phyloP scores from a whole-genome alignment of 1,140 invertebrate genomes.

The Aphelinus atriplicis region DNA sequence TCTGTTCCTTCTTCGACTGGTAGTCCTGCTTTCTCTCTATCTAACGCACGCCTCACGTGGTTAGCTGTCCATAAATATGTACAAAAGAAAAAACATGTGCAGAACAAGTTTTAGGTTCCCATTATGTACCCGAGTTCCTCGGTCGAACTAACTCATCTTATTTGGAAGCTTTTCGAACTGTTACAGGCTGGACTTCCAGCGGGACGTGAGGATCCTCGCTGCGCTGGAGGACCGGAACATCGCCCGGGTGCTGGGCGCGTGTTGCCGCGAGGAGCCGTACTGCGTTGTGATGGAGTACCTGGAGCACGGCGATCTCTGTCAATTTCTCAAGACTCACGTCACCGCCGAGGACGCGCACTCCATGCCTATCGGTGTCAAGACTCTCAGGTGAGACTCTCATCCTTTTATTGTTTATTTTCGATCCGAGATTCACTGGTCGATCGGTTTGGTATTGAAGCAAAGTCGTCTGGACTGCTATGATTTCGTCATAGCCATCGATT shows the following conservation, averaged over 20 bases:
- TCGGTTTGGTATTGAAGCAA: too few relatives aligned
- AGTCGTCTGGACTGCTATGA: too few relatives aligned
- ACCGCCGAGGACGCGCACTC: conserved; percentile 68
- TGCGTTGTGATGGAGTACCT: conserved; percentile 92
- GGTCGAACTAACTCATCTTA: too few relatives aligned
- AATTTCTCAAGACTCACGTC: conserved; percentile 79
- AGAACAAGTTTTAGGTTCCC: too few relatives aligned
- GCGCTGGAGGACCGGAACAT: conserved; percentile 88
- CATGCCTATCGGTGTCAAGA: conserved; percentile 71
- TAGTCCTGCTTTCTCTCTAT: too few relatives aligned
- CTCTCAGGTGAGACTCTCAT: conserved; percentile 66
- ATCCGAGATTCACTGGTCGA: too few relatives aligned
- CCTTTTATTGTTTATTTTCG: too few relatives aligned
- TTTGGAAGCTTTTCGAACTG: neutral
- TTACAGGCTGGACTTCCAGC: conserved; percentile 86
- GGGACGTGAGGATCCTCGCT: conserved; percentile 88
- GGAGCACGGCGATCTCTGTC: conserved; percentile 89
- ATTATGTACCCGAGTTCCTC: neutral
- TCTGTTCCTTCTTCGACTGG: too few relatives aligned
- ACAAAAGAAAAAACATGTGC: too few relatives aligned
- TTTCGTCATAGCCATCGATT: too few relatives aligned
- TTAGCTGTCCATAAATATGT: too few relatives aligned
- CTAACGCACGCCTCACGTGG: too few relatives aligned
- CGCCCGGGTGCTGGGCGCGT: conserved; percentile 86
- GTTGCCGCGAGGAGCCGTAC: conserved; percentile 81